Evolutionary conservation across 2,888 invertebrate genomes (phyloP), one percentile per base, ranked within the genome.

Genomic region (Galeruca laticollis): DNA sequence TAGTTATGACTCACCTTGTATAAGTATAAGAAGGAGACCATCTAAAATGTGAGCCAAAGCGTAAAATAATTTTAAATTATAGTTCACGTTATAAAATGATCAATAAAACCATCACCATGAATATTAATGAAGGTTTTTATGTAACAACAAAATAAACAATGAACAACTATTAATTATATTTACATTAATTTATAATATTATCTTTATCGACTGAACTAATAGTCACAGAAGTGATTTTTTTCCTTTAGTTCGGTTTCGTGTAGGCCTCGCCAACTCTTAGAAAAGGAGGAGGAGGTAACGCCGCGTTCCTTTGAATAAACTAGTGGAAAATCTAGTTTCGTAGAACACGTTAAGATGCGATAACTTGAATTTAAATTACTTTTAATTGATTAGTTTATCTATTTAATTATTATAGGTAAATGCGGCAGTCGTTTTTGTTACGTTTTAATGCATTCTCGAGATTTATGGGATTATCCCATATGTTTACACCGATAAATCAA

Each of bases 301-400:
- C 54, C 35, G 54, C 43, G 54, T 26, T 54, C 54, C 63, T 54
- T 63, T 63, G 54, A 63, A 63, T 63, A 75, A 76, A 78, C 75
- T 72, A 74, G 76, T 76, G 68, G 78, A 77, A 77, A 75, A 77
- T 77, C 77, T 78, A 79, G 77, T 78, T 80, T 74, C 65, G 76
- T 76, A 71, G 71, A 56, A 76, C 73, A 72, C 67, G 73, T 72
- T 62, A 65, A 73, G 73, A 72, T 64, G 77, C 77, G 75, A 73
- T 78, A 80, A 79, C 74, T 77, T 77, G 80, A 77, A 80, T 80
- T 78, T 78, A 80, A 80, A 80, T 78, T 78, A 77, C 76, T 74
- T 76, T 73, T 79, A 80, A 80, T 80, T 80, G 80, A 80, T 80
- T 80, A 79, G 74, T 79, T 80, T 80, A 80, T 80, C 80, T 77